Conservation (phyloP, 2,888 invertebrate genomes). For the Rhagophthalmus giganteus region DNA sequence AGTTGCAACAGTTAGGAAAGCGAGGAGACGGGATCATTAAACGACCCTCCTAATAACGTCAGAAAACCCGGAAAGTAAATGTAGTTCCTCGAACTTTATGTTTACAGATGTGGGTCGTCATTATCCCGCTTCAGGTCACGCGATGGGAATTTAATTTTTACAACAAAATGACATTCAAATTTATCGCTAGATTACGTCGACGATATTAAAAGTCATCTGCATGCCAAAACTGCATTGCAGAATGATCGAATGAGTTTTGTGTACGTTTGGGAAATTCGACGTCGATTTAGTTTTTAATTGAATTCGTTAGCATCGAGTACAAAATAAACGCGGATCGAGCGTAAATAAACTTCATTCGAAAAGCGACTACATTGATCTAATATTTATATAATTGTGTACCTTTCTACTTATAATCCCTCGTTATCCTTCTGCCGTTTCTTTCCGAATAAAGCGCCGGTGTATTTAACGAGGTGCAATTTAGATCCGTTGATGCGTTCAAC, state of each 20-base stretch:
- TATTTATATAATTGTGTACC: constrained; percentile 11
- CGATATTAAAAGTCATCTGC: not conserved
- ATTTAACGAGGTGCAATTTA: constrained; percentile 5
- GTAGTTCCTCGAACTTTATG: no score
- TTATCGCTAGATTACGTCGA: not conserved
- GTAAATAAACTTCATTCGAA: no score
- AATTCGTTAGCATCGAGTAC: no score
- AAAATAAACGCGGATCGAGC: no score
- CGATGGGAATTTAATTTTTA: not conserved
- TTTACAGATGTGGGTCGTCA: not conserved
- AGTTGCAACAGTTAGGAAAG: no score
- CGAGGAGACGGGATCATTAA: no score
- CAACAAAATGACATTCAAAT: not conserved
- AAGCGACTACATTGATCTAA: no score
- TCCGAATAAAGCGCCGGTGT: constrained; percentile 4
- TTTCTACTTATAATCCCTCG: constrained; percentile 11
- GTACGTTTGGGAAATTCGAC: not conserved
- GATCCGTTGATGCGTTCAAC: constrained; percentile 1
- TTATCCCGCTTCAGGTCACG: not conserved
- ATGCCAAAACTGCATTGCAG: no score
- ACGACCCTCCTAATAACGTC: no score
- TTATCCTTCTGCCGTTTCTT: constrained; percentile 9
- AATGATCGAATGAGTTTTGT: no score
- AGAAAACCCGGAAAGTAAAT: no score
- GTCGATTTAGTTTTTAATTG: not conserved